Conservation (phyloP, 2,888 invertebrate genomes). For the Operophtera brumata region DNA sequence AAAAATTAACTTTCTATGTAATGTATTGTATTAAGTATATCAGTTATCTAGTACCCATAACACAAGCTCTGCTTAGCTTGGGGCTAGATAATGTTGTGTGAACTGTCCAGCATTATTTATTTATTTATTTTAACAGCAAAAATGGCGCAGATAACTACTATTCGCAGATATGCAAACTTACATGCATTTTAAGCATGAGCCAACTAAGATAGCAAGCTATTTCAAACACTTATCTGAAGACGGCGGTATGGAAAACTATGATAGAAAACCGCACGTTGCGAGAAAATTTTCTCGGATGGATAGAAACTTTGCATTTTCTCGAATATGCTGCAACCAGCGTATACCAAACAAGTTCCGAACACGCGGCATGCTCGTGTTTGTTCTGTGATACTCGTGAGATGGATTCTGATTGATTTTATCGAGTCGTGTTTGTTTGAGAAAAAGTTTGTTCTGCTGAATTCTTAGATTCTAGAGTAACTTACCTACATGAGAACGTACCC, state of each 20-base stretch:
- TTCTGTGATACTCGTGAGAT: conserved; percentile 59
- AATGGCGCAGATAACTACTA: no score
- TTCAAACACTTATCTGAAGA: conserved; percentile 46
- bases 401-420: conserved; percentile 70
- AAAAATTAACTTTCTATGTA: no score
- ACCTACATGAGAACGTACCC: conserved; percentile 1
- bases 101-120: no score
- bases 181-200: conserved; percentile 9
- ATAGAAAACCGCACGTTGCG: conserved; percentile 70
- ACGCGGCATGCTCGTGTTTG: conserved; percentile 60
- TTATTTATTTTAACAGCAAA: no score
- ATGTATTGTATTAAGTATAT: no score
- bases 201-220: conserved; percentile 23
- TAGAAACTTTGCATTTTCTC: conserved; percentile 66
- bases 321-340: conserved; percentile 62
- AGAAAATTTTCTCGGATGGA: conserved; percentile 56
- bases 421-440: conserved; percentile 53
- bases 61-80: no score
- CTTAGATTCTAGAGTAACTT: conserved; percentile 3
- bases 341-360: conserved; percentile 64
- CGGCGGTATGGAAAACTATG: conserved; percentile 70
- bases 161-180: not conserved
- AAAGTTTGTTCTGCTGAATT: conserved; percentile 35
- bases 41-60: no score
- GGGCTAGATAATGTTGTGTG: no score